Conservation (phyloP, 2,888 invertebrate genomes). For the Drosophila fungiperda region DNA sequence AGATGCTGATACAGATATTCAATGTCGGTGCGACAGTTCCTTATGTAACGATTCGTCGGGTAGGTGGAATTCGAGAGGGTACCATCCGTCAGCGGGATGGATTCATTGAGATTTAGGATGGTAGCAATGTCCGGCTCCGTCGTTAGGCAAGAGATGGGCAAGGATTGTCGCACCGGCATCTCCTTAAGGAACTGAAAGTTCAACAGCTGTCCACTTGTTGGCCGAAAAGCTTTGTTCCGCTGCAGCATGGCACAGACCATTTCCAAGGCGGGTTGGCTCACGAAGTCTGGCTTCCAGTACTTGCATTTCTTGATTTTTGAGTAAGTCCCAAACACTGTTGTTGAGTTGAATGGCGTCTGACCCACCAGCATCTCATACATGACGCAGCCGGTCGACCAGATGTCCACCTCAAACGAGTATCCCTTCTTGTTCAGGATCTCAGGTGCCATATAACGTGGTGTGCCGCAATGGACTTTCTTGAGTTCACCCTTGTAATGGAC, state of each 20-base stretch:
- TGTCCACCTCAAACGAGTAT: constrained; percentile 99
- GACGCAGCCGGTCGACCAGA: constrained; percentile 99
- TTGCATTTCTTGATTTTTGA: constrained; percentile 97
- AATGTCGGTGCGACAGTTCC: constrained; percentile 83
- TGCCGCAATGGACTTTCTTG: constrained; percentile 98
- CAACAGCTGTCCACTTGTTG: constrained; percentile 91
- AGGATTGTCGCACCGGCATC: constrained; percentile 92
- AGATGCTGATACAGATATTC: constrained; percentile 83
- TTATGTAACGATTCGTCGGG: constrained; percentile 84
- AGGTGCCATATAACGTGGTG: constrained; percentile 99
- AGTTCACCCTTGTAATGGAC: constrained; percentile 94
- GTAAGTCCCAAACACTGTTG: constrained; percentile 97
- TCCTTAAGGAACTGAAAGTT: constrained; percentile 90
- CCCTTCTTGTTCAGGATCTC: constrained; percentile 98
- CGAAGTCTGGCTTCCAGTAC: constrained; percentile 90
- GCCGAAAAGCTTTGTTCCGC: constrained; percentile 89
- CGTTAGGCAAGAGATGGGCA: constrained; percentile 97
- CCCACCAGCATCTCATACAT: constrained; percentile 99
- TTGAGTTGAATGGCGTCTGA: constrained; percentile 98
- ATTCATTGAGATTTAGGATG: constrained; percentile 69
- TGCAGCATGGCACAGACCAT: constrained; percentile 94
- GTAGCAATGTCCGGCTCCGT: constrained; percentile 92
- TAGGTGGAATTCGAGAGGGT: constrained; percentile 84
- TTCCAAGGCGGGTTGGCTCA: constrained; percentile 88
- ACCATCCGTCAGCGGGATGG: constrained; percentile 87